Percentiles rank a stretch among this genome's conserved stretches.
These are phyloP conservation scores for Phymastichus coffea DNA, from an alignment of 1,140 invertebrate genomes.

Conservation along the genomic window DNA sequence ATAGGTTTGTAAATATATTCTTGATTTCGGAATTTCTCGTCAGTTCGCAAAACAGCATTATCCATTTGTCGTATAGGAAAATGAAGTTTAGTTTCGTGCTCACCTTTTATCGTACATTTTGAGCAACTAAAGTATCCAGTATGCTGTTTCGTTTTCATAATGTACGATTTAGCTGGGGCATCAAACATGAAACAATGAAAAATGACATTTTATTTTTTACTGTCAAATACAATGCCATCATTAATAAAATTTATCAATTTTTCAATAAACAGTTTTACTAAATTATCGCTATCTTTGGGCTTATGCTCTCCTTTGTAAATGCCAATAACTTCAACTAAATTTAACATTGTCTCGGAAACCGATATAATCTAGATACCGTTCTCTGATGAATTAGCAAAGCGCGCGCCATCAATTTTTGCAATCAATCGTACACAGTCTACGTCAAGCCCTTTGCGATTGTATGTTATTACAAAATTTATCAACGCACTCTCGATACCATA, in stretches of 20 bases:
- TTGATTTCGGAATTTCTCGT: constrained; percentile 18
- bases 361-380: constrained; percentile 39
- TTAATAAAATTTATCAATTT: constrained; percentile 33
- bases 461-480: neutral
- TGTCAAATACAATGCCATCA: constrained; percentile 32
- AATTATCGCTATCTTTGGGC: constrained; percentile 35
- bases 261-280: constrained; percentile 37
- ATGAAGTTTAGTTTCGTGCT: constrained; percentile 27
- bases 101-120: constrained; percentile 41
- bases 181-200: constrained; percentile 39
- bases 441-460: too few relatives aligned
- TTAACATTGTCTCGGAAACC: constrained; percentile 29
- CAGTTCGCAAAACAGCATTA: constrained; percentile 22
- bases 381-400: constrained; percentile 27
- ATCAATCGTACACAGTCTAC: too few relatives aligned
- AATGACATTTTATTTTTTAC: constrained; percentile 25
- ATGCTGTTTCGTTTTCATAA: constrained; percentile 29
- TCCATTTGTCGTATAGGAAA: constrained; percentile 37
- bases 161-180: constrained; percentile 33
- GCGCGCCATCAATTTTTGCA: constrained; percentile 33
- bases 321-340: constrained; percentile 38
- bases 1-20: constrained; percentile 20
- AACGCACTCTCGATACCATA: constrained; percentile 18
- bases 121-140: constrained; percentile 35
- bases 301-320: constrained; percentile 34